Evolutionary conservation across 2,888 invertebrate species (phyloP), one percentile per base, ranked within the genome.

Genomic region (Aphelenchoides bicaudatus): DNA sequence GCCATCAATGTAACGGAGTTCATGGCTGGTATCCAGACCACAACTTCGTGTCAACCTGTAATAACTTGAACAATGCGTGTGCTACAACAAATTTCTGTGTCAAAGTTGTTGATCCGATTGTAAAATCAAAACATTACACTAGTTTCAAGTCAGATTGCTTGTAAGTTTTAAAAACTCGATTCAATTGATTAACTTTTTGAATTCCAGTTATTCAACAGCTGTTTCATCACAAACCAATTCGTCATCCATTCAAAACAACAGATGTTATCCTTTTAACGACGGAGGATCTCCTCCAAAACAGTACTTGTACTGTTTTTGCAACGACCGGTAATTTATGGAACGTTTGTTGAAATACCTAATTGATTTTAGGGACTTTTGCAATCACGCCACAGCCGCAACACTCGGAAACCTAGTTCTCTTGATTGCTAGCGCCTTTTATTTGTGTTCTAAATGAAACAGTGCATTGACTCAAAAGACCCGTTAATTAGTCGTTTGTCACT

Each of bases 41-140:
- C 19, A 23, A 34, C 28, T 25, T 19, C 13, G 51, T 56, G 10
- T 51, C 60, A 34, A 61, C 60, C 8, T 60, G 60, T 38, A 53
- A 60, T 23, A 62, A 60, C 29, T 27, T 31, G 16, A 60, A 60
- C 49, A 60, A 60, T 43, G 34, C 29, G 29, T 60, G 61, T 34
- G 31, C 39, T 28, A 53, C 61, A 4, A 27, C 62, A 3, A 38
- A 61, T 23, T 60, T 62, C 34, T 60, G 61, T 23, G 61, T 60
- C 16, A 60, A 60, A 27, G 61, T 61, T 19, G 47, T 60, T 25
- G 61, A 60, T 28, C 61, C 61, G 16, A 60, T 60, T 46, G 46
- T 46, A 25, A n/a, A 23, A 28, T 21, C 25, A 30, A 25, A 19
- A 27, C 51, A 39, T 13, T 60, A 60, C 54, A 25, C 34, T n/a